These are phyloP conservation scores for Bombyx mandarina DNA, from an alignment of 1,140 invertebrate genomes.

Conservation along the genomic window DNA sequence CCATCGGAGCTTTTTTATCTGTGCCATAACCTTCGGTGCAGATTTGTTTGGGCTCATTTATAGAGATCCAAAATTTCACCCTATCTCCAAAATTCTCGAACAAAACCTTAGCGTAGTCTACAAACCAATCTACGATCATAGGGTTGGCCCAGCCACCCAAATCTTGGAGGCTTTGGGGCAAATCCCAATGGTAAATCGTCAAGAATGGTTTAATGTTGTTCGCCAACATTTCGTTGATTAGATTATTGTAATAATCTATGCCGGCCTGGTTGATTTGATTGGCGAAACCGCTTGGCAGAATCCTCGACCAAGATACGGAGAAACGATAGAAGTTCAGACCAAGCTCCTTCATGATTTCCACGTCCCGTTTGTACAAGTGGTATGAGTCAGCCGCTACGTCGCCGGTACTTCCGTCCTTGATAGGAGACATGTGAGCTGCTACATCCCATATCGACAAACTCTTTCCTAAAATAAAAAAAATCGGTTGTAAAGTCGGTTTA, in stretches of 20 bases:
- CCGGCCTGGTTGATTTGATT: conserved; percentile 71
- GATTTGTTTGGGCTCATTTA: conserved; percentile 77
- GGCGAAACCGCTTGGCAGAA: conserved; percentile 73
- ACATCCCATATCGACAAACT: conserved; percentile 73
- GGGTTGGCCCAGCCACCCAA: conserved; percentile 77
- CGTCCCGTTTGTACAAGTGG: conserved; percentile 52
- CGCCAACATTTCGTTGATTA: conserved; percentile 73
- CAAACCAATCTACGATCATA: conserved; percentile 72
- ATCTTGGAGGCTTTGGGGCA: conserved; percentile 73
- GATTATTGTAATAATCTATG: conserved; percentile 74
- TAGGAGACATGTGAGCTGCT: conserved; percentile 55
- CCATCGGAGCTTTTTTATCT: conserved; percentile 61
- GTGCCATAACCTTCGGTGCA: conserved; percentile 73
- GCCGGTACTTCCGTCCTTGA: conserved; percentile 69
- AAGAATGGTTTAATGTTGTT: conserved; percentile 70
- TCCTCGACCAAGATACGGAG: conserved; percentile 76
- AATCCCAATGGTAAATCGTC: conserved; percentile 78
- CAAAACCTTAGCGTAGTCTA: conserved; percentile 73
- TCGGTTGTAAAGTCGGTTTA: too few species aligned
- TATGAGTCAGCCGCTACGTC: conserved; percentile 49
- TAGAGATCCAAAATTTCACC: conserved; percentile 77
- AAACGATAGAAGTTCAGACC: conserved; percentile 74
- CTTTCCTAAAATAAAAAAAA: conserved; percentile 49
- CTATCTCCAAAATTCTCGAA: conserved; percentile 74
- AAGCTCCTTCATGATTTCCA: conserved; percentile 59